Evolutionary conservation across 30 jellyfish, hydroid and myxozoan species (phyloP), one percentile per base, ranked within the genome.

Genomic region (Nemopilema nomurai): DNA sequence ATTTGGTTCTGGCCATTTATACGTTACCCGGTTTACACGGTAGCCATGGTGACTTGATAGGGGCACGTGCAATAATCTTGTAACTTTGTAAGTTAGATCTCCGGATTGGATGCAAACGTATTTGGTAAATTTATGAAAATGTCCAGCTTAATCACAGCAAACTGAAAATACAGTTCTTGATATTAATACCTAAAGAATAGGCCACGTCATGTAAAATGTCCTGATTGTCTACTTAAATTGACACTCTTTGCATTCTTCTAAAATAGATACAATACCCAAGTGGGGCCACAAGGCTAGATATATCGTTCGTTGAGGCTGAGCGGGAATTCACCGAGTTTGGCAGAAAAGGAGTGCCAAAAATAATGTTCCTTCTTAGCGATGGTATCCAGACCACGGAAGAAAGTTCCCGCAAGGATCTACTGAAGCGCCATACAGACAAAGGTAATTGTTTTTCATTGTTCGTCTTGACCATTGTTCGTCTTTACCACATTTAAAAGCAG

Each of bases 271-370:
- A 71, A 22, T 77, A 89, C 77, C 97, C 99, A 9, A 74, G 87
- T 49, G 97, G 97, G 18, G 90, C 99, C 16, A 94, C 97, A 16
- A 51, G 97, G 76, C 88, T 94, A 62, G 99, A 94, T 82, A 63
- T 89, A 18, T 79, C 99, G 13, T 78, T 94, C 13, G 78, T 88
- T 8, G 79, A 94, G 69, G 93, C 95, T 0, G 95, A 94, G 74
- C 64, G 77, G 19, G 94, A 90, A 51, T 70, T 94, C 69, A 0
- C 85, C 30, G 69, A 71, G 1, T 41, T 68, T 28, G 96, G 93
- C 27, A 68, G 99, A 28, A 65, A 67, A 26, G 95, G 87, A 28
- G 97, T 88, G 49, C 90, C 97, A 18, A 90, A 86, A 49, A 69
- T 89, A 64, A 81, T 94, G 62, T 67, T 83, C 52, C 65, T 94